Conservation (phyloP, 1,140 invertebrate species). For the Neuroterus valhalla region DNA sequence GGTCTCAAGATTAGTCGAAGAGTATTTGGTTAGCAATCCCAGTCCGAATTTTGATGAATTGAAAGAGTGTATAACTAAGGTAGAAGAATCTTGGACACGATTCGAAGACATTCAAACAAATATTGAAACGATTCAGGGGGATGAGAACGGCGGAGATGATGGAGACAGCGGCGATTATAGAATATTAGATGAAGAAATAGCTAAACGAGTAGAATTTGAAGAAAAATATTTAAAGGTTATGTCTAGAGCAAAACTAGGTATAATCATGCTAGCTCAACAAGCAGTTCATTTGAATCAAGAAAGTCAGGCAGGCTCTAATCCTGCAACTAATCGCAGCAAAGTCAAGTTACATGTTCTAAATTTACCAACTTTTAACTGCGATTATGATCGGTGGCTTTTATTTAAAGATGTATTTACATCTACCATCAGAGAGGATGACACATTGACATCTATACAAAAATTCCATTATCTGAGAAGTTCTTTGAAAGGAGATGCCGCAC, state of each 20-base stretch:
- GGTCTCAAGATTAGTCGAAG: not conserved
- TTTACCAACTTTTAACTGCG: slow-evolving; percentile 6
- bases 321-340: not conserved
- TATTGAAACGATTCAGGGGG: not conserved
- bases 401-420: slow-evolving; percentile 34
- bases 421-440: slow-evolving; percentile 15
- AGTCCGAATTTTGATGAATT: not conserved
- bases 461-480: slow-evolving; percentile 59
- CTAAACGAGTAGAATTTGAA: not conserved
- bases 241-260: not conserved
- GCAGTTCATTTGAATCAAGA: not conserved
- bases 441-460: slow-evolving; percentile 41
- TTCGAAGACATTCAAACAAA: not conserved
- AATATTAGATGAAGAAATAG: no score
- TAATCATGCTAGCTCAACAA: no score
- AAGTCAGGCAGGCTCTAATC: not conserved
- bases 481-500: slow-evolving; percentile 44
- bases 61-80: not conserved
- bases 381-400: slow-evolving; percentile 10
- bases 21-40: slow-evolving; percentile 3
- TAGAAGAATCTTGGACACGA: not conserved
- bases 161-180: not conserved
- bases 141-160: not conserved
- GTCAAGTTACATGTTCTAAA: not conserved
- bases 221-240: not conserved